Evolutionary conservation across 2,113 vertebrate genomes (phyloP), one percentile per base, ranked within the genome.

Genomic region (Prinia subflava): DNA sequence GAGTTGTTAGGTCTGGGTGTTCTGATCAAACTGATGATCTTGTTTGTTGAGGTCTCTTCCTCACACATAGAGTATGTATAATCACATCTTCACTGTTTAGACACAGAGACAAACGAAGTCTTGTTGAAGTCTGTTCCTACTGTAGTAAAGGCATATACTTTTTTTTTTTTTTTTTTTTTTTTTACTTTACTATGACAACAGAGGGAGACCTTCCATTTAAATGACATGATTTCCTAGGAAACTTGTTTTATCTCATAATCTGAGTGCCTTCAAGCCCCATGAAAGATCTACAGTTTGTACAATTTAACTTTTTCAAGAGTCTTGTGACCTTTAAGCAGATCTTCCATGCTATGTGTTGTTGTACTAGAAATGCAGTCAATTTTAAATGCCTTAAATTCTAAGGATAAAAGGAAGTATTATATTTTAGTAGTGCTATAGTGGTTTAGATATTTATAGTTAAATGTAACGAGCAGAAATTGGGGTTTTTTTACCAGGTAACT

Each of bases 141-240:
- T 42, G 6, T 30, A 76, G 11, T 22, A 63, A 17, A 17, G 30
- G 25, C 24, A 82, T 82, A n/a, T 30, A 33, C 23, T 81, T 86
- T n/a, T n/a, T n/a, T n/a, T n/a, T 4, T 13, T 11, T 21, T 76
- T 62, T n/a, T 41, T 14, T 62, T n/a, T 39, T 42, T 52, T 56
- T 50, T 11, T 74, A 74, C 19, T 93, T 93, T 83, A 83, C 25
- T 83, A 31, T 88, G 78, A 65, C 53, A 77, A 92, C 23, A 91
- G 74, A 83, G 50, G n/a, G 50, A 93, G 53, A 68, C n/a, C n/a
- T 90, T 87, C 68, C 9, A 56, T 73, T 69, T 85, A 71, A 94
- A 88, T 3, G 4, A 65, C 31, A 21, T 39, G 11, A 83, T 85
- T 93, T 92, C 68, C 75, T 55, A 73, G 57, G 59, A 90, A 94